Evolutionary conservation across 1,140 invertebrate genomes (phyloP).

Genomic region (Eurosta solidaginis): DNA sequence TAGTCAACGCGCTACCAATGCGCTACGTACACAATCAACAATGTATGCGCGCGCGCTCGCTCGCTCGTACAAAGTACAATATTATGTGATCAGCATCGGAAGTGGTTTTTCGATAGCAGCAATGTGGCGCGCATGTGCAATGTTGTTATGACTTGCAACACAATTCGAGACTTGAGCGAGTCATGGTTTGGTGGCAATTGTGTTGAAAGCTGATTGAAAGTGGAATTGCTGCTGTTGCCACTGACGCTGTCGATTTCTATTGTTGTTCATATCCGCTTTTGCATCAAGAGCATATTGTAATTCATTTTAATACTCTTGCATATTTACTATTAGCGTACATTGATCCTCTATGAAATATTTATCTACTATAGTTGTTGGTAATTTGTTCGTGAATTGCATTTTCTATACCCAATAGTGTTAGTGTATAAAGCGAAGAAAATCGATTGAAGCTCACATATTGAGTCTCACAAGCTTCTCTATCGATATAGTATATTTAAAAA

Average conservation of each 20-base stretch:
- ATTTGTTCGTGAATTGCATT: too few relatives aligned
- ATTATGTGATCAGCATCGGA: slow-evolving; percentile 4
- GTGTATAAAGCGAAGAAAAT: too few relatives aligned
- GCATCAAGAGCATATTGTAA: neutral
- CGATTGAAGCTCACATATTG: too few relatives aligned
- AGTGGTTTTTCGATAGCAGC: neutral
- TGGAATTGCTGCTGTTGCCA: neutral
- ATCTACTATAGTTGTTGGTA: neutral
- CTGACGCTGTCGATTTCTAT: neutral
- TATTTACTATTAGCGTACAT: neutral
- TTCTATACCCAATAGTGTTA: too few relatives aligned
- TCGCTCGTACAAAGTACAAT: neutral
- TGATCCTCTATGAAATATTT: neutral
- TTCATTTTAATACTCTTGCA: neutral
- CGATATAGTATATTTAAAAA: too few relatives aligned
- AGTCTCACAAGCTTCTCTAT: too few relatives aligned
- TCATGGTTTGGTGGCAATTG: neutral
- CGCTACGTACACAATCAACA: neutral
- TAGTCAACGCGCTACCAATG: neutral
- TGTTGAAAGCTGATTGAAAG: slow-evolving; percentile 26
- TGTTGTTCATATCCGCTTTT: neutral
- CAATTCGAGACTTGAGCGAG: neutral
- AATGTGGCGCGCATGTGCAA: slow-evolving; percentile 15
- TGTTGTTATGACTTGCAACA: slow-evolving; percentile 13
- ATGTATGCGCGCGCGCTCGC: neutral